Conservation (phyloP, 1,140 invertebrate genomes). For the Apis laboriosa region DNA sequence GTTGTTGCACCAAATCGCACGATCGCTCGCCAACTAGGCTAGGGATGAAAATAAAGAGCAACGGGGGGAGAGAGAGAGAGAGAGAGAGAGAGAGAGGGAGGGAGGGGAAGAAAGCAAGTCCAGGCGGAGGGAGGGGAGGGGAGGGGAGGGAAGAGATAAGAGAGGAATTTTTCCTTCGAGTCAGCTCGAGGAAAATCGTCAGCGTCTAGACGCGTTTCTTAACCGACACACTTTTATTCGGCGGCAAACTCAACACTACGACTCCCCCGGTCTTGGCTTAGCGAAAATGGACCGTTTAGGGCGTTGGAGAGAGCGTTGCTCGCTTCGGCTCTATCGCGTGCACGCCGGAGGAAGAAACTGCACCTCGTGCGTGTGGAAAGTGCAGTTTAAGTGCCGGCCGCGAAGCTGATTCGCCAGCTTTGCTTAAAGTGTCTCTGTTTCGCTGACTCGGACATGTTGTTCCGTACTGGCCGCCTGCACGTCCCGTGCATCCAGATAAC, state of each 20-base stretch:
- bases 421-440: conserved; percentile 66
- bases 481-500: conserved; percentile 74
- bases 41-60: not conserved
- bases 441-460: conserved; percentile 72
- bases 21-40: not conserved
- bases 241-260: conserved; percentile 13
- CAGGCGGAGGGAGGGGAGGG: not conserved
- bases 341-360: conserved; percentile 21
- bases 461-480: conserved; percentile 71
- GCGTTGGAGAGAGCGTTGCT: conserved; percentile 2
- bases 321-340: not conserved
- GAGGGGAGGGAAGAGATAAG: not conserved
- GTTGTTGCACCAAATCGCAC: too few species aligned
- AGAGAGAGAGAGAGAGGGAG: too few species aligned
- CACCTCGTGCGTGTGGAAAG: conserved; percentile 35
- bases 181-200: conserved; percentile 11
- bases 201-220: conserved; percentile 26
- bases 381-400: conserved; percentile 46
- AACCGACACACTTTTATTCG: conserved; percentile 25
- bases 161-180: not conserved
- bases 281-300: conserved; percentile 46
- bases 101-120: too few species aligned
- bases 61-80: too few species aligned
- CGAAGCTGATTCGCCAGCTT: conserved; percentile 56
- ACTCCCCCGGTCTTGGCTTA: conserved; percentile 7